Percentiles rank a stretch among this genome's conserved stretches.
These are phyloP conservation scores for Battus philenor DNA, from an alignment of 1,140 invertebrate species.

Conservation along the genomic window DNA sequence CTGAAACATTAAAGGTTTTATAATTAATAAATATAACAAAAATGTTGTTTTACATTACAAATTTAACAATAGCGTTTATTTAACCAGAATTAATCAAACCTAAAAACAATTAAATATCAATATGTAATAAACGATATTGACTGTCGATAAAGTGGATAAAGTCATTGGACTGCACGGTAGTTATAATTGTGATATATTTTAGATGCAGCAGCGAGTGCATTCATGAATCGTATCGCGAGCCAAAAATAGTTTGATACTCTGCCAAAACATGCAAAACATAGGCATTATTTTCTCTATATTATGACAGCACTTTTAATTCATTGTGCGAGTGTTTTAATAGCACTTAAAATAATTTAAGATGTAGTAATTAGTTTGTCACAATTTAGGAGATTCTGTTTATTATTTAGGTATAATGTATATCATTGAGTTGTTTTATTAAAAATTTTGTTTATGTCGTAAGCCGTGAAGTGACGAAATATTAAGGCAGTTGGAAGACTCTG, in stretches of 20 bases:
- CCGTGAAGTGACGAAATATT: too few relatives aligned
- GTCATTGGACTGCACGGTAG: conserved; percentile 20
- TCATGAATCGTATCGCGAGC: conserved; percentile 59
- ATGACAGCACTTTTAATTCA: conserved; percentile 38
- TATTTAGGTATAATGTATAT: too few relatives aligned
- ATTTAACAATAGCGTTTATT: too few relatives aligned
- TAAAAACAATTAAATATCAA: background rate
- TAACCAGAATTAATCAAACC: too few relatives aligned
- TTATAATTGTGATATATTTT: conserved; percentile 47
- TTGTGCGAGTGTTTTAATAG: conserved; percentile 1
- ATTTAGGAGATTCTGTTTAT: too few relatives aligned
- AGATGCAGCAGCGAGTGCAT: conserved; percentile 48
- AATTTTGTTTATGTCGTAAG: too few relatives aligned
- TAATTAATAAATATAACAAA: too few relatives aligned
- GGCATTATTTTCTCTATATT: conserved; percentile 39
- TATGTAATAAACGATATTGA: background rate
- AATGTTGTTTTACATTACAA: too few relatives aligned
- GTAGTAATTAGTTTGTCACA: too few relatives aligned
- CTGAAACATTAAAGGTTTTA: too few relatives aligned
- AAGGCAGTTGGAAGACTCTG: too few relatives aligned
- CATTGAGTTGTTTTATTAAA: too few relatives aligned
- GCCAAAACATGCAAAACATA: conserved; percentile 60
- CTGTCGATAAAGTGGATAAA: conserved; percentile 1
- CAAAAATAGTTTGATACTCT: conserved; percentile 69
- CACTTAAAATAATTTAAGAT: conserved; percentile 5